Evolutionary conservation across 2,888 invertebrate genomes (phyloP), one percentile per base, ranked within the genome.

Genomic region (Hartigia nigra): DNA sequence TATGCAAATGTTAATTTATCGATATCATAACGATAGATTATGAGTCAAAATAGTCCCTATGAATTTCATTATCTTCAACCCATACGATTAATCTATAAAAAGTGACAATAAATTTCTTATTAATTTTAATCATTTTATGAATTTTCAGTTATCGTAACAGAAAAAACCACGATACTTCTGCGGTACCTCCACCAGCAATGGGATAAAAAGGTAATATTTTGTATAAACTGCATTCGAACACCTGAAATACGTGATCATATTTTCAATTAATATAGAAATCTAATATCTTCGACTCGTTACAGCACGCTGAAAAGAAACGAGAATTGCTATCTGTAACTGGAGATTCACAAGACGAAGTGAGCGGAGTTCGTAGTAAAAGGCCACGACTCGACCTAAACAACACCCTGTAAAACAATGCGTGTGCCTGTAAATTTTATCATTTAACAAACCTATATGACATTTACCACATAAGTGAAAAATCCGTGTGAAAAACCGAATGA

Each of bases 171-270:
- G 90, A 98, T 98, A 88, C 93, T 98, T 80, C 92, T 98, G 88
- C 95, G 98, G 92, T 98, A 98, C 92, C 94, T 98, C 83, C 98
- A 98, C 88, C 97, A 98, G 88, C 97, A 98, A 92, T 98, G 98
- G 97, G 98, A 98, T 90, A 98, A 97, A 93, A 97, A 97, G 94
- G 95, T 96, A 92, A 76, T n/a, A 70, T 35, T 70, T 12, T 74
- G n/a, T 76, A 76, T 69, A 72, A 36, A 31, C 74, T 32, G 32
- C 23, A 12, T 32, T 23, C 69, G 12, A 75, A 74, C 12, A 72
- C 31, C 12, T 11, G 11, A 74, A 75, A 34, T 12, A 31, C 72
- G 31, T 31, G 9, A 72, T 31, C 34, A 14, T 12, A 31, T 72
- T 76, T 77, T 82, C 78, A 72, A 76, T 74, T 78, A 75, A 75